Conservation (phyloP, 2,797 vertebrate species). For the Limnodromus scolopaceus region DNA sequence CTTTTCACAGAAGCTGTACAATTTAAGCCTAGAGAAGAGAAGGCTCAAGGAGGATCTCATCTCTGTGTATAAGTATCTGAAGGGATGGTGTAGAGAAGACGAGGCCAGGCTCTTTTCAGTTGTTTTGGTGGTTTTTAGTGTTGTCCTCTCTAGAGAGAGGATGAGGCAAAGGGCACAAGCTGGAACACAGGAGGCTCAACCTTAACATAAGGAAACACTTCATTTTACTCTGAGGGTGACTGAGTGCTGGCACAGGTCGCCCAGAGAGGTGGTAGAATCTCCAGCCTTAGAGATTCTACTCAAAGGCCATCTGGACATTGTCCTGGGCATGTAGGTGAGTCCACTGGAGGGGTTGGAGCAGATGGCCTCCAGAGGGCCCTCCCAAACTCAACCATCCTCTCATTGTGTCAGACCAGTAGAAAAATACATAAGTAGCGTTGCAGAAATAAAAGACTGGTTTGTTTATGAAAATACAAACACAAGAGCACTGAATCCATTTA, state of each 20-base stretch:
- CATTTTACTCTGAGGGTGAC: not conserved
- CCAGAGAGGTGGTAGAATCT: not conserved
- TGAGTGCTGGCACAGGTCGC: not conserved
- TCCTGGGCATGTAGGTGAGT: not conserved
- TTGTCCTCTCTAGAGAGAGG: not conserved
- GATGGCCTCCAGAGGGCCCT: not conserved
- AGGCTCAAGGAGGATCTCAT: not conserved
- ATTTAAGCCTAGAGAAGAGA: not conserved
- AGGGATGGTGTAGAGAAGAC: not conserved
- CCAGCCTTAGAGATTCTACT: not conserved
- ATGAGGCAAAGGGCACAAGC: not conserved
- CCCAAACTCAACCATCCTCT: not conserved
- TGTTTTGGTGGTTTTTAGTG: not conserved
- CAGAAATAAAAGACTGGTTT: not conserved
- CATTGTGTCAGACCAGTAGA: not conserved
- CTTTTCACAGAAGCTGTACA: not conserved
- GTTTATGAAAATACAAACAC: not conserved
- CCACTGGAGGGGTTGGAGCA: not conserved
- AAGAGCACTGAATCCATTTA: not conserved
- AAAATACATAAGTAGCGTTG: not conserved
- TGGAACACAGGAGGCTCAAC: not conserved
- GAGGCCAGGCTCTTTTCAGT: not conserved
- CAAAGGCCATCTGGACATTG: accelerated
- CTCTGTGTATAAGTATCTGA: not conserved
- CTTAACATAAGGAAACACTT: not conserved